phyloP scores from a whole-genome alignment of 2,888 invertebrate species.

The Byasa hedistus region DNA sequence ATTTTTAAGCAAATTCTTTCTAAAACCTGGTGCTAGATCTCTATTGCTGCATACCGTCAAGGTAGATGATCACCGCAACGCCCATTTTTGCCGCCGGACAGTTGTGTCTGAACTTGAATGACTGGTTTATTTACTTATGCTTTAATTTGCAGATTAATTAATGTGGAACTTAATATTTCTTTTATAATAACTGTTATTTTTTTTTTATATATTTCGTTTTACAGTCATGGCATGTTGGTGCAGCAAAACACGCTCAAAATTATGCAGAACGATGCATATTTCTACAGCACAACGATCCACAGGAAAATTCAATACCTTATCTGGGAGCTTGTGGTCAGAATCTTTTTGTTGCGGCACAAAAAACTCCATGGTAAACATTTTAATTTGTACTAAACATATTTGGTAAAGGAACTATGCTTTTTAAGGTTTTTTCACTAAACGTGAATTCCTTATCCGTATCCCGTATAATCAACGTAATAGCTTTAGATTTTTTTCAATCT shows the following conservation, averaged over 20 bases:
- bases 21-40: background rate
- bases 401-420: too few relatives aligned
- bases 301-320: slow-evolving; percentile 82
- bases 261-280: slow-evolving; percentile 87
- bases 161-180: too few relatives aligned
- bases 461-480: too few relatives aligned
- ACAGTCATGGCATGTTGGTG: slow-evolving; percentile 87
- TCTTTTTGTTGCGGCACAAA: slow-evolving; percentile 88
- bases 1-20: background rate
- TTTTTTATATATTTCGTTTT: slow-evolving; percentile 31
- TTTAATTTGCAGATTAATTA: too few relatives aligned
- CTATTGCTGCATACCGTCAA: background rate
- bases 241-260: slow-evolving; percentile 85
- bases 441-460: too few relatives aligned
- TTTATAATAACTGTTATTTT: too few relatives aligned
- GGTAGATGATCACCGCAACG: too few relatives aligned
- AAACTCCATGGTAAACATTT: slow-evolving; percentile 85
- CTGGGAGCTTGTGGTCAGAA: slow-evolving; percentile 90
- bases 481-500: too few relatives aligned
- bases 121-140: too few relatives aligned
- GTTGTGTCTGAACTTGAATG: too few relatives aligned
- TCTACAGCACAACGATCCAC: slow-evolving; percentile 84
- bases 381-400: background rate
- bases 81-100: too few relatives aligned
- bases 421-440: too few relatives aligned